phyloP scores from a whole-genome alignment of 2,113 vertebrate species.

The Indicator maculatus region DNA sequence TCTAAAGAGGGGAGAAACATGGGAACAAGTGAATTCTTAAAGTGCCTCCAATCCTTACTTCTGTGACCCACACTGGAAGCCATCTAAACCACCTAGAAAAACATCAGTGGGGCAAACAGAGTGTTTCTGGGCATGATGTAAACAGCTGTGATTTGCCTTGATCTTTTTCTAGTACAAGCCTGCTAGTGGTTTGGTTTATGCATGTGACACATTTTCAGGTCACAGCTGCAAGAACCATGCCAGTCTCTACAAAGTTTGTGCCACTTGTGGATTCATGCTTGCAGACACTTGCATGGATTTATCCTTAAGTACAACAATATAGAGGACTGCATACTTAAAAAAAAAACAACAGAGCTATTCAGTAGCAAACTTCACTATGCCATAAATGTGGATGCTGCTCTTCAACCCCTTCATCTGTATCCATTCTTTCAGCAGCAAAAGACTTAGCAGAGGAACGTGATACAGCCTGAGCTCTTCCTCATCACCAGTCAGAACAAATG shows the following conservation, averaged over 20 bases:
- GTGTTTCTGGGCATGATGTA: background rate
- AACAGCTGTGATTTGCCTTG: background rate
- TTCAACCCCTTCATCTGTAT: background rate
- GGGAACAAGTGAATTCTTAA: background rate
- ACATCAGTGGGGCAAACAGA: background rate
- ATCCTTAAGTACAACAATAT: background rate
- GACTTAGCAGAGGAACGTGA: background rate
- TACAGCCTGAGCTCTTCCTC: conserved; percentile 22
- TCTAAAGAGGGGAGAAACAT: background rate
- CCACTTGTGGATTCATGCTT: background rate
- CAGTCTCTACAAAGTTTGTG: background rate
- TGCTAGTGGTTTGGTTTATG: background rate
- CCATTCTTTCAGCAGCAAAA: background rate
- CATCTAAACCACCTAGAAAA: background rate
- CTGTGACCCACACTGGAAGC: background rate
- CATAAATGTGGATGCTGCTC: background rate
- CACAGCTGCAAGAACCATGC: background rate
- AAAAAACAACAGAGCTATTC: background rate
- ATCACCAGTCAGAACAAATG: conserved; percentile 58
- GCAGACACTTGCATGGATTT: background rate
- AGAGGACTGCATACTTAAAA: background rate
- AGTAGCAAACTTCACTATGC: background rate
- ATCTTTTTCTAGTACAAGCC: background rate
- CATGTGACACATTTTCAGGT: background rate
- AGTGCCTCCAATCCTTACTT: background rate